Base-by-base conservation (phyloP, 2,113 vertebrate genomes). In the Circaetus gallicus region DNA sequence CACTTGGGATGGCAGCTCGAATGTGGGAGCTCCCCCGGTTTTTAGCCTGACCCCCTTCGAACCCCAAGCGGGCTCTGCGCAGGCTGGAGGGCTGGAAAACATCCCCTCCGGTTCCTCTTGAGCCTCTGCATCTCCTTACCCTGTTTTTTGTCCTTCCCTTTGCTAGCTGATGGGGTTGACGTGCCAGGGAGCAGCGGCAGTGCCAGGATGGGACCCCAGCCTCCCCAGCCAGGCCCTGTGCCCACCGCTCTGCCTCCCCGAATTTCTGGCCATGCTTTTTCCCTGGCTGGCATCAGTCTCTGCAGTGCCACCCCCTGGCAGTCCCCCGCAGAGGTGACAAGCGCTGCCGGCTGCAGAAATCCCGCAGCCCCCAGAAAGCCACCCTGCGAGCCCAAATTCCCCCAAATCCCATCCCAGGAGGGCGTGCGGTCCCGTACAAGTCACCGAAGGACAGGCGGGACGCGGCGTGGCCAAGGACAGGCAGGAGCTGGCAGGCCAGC, bases 281-380 rank as follows among this genome's bases (percentile, higher is more conserved):
- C 50, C 79, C 55, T 8, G 72, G 21, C 91, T 97, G 95, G 94
- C 97, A 94, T 91, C 95, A 50, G 94, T 28, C 91, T 96, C 95
- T 22, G 93, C 96, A 97, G 95, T 97, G 96, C 96, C 96, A 97
- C 96, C 96, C 95, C 95, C 92, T 92, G 96, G 95, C 94, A 92
- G 89, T 61, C 80, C 92, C 88, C 92, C 10, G 53, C 88, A 36
- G 82, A 96, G 87, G 71, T 70, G 93, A 93, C 82, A 38, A 32
- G 34, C 8, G 55, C 77, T 85, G 78, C 55, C 6, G 28, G 77
- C 77, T 26, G 34, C 78, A 66, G 56, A 22, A 80, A 69, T 13
- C 40, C 53, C 3, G 1, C 80, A 32, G 36, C 25, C 16, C 72
- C 59, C 26, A 5, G 5, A 21, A 70, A 38, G 32, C 73, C 79